A percentile compares a stretch with the other conserved stretches of the same genome.
Conservation (phyloP, 2,113 vertebrate genomes). For the Dicerorhinus sumatrensis region DNA sequence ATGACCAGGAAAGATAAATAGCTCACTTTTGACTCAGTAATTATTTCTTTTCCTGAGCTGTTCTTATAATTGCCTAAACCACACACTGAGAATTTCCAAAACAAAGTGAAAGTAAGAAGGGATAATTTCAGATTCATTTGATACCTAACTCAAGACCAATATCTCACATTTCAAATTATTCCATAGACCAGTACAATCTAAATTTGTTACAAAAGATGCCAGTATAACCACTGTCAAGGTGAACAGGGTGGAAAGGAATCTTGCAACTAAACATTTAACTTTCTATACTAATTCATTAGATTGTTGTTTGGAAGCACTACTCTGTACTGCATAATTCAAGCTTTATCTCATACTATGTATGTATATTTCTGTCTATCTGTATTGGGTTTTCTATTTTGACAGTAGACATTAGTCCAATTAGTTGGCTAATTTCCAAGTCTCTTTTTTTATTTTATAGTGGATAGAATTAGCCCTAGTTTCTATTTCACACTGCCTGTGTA, state of each 20-base stretch:
- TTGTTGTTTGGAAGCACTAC: background rate
- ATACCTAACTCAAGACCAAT: background rate
- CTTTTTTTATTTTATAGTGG: background rate
- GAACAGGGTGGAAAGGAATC: background rate
- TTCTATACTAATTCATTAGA: background rate
- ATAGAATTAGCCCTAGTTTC: background rate
- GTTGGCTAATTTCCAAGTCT: background rate
- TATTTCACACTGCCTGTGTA: background rate
- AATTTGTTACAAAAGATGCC: background rate
- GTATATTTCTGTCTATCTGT: background rate
- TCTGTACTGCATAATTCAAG: background rate
- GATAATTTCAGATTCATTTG: slow-evolving; percentile 29
- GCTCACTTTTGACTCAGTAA: background rate
- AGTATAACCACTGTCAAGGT: background rate
- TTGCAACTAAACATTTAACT: background rate
- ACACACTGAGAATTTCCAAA: background rate
- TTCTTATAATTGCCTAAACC: background rate
- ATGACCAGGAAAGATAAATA: background rate
- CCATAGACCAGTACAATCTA: background rate
- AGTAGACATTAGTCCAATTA: background rate
- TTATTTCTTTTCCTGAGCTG: background rate
- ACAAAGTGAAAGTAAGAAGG: background rate
- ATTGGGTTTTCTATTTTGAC: background rate
- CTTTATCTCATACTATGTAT: background rate
- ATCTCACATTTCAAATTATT: slow-evolving; percentile 27